Evolutionary conservation across 1,140 invertebrate species (phyloP).

Genomic region (Maniola jurtina): DNA sequence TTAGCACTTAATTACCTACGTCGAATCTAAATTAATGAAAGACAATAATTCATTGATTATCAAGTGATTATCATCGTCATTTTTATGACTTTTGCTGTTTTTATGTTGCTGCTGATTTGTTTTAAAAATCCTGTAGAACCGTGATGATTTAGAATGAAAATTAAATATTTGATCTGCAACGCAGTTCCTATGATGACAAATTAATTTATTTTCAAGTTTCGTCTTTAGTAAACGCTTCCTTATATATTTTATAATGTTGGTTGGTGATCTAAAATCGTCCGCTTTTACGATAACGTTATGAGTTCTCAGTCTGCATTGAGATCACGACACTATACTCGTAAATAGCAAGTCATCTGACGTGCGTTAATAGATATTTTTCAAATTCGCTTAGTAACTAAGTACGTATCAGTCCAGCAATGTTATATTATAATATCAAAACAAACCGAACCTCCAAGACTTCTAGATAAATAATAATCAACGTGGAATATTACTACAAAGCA

Average conservation of each 20-base stretch:
- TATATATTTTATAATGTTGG: not conserved
- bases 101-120: too few species aligned
- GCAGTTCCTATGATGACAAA: too few species aligned
- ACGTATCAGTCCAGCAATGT: not conserved
- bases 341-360: slow-evolving; percentile 4
- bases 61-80: too few species aligned
- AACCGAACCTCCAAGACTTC: not conserved
- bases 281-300: not conserved
- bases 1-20: too few species aligned
- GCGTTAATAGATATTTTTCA: slow-evolving; percentile 7
- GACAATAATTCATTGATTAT: too few species aligned
- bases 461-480: not conserved
- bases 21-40: too few species aligned
- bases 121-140: too few species aligned
- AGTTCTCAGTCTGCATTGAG: not conserved
- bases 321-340: not conserved
- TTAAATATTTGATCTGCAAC: too few species aligned
- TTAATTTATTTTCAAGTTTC: too few species aligned
- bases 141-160: too few species aligned
- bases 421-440: not conserved
- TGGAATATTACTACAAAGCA: not conserved
- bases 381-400: not conserved
- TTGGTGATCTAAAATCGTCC: not conserved
- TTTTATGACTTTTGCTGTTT: too few species aligned
- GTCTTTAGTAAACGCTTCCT: too few species aligned